Conservation (phyloP, 64 coral and sea anemone species). For the Stichodactyla mertensii region DNA sequence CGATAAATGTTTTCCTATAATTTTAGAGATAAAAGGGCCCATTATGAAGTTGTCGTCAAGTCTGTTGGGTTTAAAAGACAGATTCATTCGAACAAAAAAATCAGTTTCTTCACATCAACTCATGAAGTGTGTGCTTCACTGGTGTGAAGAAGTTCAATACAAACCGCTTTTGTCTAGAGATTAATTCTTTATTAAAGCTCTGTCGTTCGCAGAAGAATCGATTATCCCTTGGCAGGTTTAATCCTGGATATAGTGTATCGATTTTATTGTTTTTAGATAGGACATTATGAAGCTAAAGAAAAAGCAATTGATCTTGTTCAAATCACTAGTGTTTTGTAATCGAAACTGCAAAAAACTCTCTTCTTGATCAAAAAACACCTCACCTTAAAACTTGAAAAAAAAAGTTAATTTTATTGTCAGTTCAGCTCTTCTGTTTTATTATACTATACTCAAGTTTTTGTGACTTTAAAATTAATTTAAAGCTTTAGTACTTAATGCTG, state of each 20-base stretch:
- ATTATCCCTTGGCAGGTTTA: neutral
- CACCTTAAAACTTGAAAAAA: neutral
- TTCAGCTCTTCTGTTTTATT: neutral
- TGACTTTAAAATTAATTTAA: neutral
- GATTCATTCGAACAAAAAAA: neutral
- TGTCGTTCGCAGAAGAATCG: neutral
- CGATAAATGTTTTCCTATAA: neutral
- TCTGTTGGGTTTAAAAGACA: neutral
- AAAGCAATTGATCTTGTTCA: neutral
- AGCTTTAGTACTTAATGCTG: neutral
- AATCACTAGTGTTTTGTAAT: neutral
- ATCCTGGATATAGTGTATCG: neutral
- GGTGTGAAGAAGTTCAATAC: neutral
- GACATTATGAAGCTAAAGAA: neutral
- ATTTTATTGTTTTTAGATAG: neutral
- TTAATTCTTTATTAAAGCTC: constrained; percentile 14
- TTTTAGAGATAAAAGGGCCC: neutral
- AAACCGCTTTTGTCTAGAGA: constrained; percentile 1
- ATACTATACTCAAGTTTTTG: neutral
- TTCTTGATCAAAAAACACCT: neutral
- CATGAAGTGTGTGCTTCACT: neutral
- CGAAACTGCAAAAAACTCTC: neutral
- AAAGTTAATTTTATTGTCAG: too few species aligned
- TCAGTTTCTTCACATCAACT: too few species aligned
- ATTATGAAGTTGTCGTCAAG: neutral